A percentile compares a stretch with the other conserved stretches of the same genome.
Conservation (phyloP, 2,113 vertebrate genomes). For the Nothobranchius furzeri region DNA sequence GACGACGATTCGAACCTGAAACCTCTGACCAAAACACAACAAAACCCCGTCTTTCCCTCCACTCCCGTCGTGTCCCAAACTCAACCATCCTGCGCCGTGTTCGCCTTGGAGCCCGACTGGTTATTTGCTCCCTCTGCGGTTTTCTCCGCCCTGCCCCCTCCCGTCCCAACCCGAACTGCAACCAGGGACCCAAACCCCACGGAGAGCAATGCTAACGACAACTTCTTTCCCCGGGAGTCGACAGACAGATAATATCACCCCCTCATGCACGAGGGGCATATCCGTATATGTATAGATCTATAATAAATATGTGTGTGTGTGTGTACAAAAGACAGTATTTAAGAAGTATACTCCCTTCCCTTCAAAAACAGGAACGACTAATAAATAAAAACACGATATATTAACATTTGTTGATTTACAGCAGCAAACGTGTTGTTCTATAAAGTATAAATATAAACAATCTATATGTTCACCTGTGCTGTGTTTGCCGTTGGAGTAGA, state of each 20-base stretch:
- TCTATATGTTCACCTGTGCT: slow-evolving; percentile 40
- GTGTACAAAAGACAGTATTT: slow-evolving; percentile 72
- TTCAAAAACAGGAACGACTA: slow-evolving; percentile 34
- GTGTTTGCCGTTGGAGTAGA: background rate
- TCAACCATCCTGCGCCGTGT: slow-evolving; percentile 58
- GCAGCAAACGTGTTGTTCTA: slow-evolving; percentile 50
- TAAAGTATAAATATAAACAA: slow-evolving; percentile 1
- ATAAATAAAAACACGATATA: slow-evolving; percentile 9
- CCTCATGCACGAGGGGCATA: slow-evolving; percentile 46
- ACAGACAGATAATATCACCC: slow-evolving; percentile 82
- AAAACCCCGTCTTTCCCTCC: slow-evolving; percentile 31
- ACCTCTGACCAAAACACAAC: slow-evolving; percentile 16
- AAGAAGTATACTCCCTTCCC: slow-evolving; percentile 50
- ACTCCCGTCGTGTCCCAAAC: slow-evolving; percentile 36
- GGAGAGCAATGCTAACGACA: slow-evolving; percentile 55
- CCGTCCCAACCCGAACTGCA: slow-evolving; percentile 78
- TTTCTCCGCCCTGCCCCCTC: slow-evolving; percentile 81
- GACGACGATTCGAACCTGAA: slow-evolving; percentile 70
- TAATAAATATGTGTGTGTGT: slow-evolving; percentile 66
- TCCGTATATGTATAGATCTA: slow-evolving; percentile 68
- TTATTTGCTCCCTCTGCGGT: slow-evolving; percentile 66
- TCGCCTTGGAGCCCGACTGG: slow-evolving; percentile 77
- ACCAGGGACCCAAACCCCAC: slow-evolving; percentile 64
- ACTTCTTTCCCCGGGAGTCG: slow-evolving; percentile 75
- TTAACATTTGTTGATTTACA: slow-evolving; percentile 51